Conservation (phyloP, 2,797 vertebrate species). For the Dryobates pubescens region DNA sequence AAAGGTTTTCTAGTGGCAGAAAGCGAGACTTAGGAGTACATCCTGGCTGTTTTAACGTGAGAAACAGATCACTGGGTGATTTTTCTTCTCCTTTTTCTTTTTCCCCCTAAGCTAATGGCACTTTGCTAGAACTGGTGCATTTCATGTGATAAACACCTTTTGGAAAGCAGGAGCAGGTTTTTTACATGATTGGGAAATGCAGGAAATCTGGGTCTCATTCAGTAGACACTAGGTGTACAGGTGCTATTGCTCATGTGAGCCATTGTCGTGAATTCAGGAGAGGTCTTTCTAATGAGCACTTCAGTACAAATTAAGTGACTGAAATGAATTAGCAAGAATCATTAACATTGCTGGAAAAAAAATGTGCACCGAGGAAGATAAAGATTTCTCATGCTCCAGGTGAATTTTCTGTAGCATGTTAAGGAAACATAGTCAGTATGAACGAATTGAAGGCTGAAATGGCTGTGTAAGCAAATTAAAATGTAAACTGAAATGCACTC, state of each 20-base stretch:
- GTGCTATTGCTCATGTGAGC: neutral
- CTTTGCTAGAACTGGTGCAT: neutral
- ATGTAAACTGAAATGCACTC: neutral
- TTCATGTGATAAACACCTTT: neutral
- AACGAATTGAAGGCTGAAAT: neutral
- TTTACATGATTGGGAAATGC: neutral
- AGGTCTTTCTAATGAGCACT: neutral
- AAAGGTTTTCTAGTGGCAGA: neutral
- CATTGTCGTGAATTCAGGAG: neutral
- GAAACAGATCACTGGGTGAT: neutral
- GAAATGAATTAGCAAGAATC: constrained; percentile 2
- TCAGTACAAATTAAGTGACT: neutral
- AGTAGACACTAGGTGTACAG: neutral
- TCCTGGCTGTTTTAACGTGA: neutral
- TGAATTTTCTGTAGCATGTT: neutral
- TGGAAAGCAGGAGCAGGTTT: rapidly evolving
- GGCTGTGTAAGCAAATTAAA: neutral
- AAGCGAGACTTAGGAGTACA: neutral
- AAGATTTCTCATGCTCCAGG: neutral
- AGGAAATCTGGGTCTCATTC: neutral
- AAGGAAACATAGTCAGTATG: neutral
- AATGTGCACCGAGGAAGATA: neutral
- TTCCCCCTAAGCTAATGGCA: neutral
- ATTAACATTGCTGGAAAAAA: neutral
- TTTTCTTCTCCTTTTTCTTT: neutral